Percentiles rank a stretch among this genome's conserved stretches.
Conservation (phyloP, 2,113 vertebrate genomes). For the Plectropomus leopardus region DNA sequence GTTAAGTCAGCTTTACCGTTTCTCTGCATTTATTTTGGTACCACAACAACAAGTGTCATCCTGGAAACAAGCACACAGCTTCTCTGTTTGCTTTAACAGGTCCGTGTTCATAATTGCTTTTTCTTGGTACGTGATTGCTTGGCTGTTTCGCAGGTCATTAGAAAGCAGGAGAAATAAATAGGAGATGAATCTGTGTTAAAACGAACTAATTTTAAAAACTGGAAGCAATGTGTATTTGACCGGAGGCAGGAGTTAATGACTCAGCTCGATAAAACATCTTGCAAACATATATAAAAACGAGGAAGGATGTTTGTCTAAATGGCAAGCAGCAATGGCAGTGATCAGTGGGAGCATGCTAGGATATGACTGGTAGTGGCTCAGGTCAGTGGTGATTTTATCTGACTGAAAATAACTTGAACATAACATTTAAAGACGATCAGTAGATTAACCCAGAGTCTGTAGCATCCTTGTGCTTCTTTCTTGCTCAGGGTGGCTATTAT, state of each 20-base stretch:
- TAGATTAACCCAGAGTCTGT: background rate
- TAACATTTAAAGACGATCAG: background rate
- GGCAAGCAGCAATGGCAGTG: background rate
- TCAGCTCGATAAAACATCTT: background rate
- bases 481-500: too few relatives aligned
- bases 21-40: background rate
- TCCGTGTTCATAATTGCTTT: background rate
- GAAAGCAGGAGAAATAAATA: background rate
- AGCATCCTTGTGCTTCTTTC: too few relatives aligned
- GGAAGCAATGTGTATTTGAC: background rate
- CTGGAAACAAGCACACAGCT: background rate
- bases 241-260: background rate
- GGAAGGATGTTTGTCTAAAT: background rate
- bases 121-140: background rate
- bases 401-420: background rate
- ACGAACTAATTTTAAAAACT: background rate
- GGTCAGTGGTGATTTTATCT: background rate
- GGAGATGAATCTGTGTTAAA: background rate
- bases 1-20: too few relatives aligned
- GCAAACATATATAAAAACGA: too few relatives aligned
- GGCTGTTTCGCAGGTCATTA: background rate
- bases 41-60: background rate
- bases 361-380: background rate
- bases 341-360: background rate
- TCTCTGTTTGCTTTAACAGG: accelerated